Evolutionary conservation across 1,140 invertebrate species (phyloP).

Genomic region (Alviniconcha marisindica): DNA sequence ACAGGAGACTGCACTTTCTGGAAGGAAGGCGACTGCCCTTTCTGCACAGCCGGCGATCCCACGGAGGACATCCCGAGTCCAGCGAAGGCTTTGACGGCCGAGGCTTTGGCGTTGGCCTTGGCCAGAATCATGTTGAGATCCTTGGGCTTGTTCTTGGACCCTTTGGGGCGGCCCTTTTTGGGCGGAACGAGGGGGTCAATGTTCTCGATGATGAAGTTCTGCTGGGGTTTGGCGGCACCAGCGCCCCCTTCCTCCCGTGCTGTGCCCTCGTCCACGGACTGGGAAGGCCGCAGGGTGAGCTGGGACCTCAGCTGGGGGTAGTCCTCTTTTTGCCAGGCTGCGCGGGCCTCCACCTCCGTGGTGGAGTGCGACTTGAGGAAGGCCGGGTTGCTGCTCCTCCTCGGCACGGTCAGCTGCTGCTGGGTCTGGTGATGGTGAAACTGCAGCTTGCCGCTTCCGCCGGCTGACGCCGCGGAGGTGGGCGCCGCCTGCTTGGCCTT

Average conservation of each 20-base stretch:
- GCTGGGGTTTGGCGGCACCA: slow-evolving; percentile 1
- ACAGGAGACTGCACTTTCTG: neutral
- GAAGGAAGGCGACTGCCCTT: neutral
- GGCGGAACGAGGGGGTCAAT: slow-evolving; percentile 40
- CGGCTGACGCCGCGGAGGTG: neutral
- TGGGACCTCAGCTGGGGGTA: slow-evolving; percentile 42
- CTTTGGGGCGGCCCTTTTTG: slow-evolving; percentile 65
- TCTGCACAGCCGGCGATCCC: slow-evolving; percentile 29
- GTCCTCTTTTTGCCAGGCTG: slow-evolving; percentile 32
- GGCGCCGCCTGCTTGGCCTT: slow-evolving; percentile 7
- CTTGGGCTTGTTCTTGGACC: slow-evolving; percentile 65
- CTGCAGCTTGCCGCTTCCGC: neutral
- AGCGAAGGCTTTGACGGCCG: slow-evolving; percentile 9
- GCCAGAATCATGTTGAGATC: slow-evolving; percentile 49
- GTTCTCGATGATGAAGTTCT: slow-evolving; percentile 43
- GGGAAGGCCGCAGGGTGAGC: slow-evolving; percentile 36
- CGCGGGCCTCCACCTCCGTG: slow-evolving; percentile 36
- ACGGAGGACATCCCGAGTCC: neutral
- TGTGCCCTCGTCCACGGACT: slow-evolving; percentile 28
- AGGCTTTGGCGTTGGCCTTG: slow-evolving; percentile 41
- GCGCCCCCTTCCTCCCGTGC: neutral
- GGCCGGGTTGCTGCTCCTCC: slow-evolving; percentile 31
- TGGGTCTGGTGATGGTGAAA: slow-evolving; percentile 15
- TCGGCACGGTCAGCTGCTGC: slow-evolving; percentile 11
- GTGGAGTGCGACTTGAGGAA: slow-evolving; percentile 45